Conservation (phyloP, 2,888 invertebrate genomes). For the Galerucella pusilla region DNA sequence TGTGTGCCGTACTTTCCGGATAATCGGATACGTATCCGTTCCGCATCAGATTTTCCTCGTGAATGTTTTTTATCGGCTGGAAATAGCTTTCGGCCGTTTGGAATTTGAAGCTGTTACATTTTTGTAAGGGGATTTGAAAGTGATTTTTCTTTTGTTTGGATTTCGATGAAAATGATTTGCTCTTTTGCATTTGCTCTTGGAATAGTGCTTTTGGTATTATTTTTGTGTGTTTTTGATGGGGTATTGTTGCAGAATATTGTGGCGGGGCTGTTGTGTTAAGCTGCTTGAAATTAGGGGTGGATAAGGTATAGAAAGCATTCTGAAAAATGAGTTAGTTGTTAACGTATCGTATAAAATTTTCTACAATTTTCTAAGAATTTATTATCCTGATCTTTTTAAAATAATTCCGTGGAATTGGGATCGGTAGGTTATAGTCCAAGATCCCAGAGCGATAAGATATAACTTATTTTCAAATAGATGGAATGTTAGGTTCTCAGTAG, state of each 20-base stretch:
- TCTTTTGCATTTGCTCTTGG: conserved; percentile 62
- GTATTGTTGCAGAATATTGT: conserved; percentile 68
- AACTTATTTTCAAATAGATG: no score
- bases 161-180: conserved; percentile 63
- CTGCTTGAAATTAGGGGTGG: conserved; percentile 70
- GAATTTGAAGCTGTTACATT: conserved; percentile 72
- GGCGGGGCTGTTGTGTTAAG: conserved; percentile 67
- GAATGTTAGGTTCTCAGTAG: no score
- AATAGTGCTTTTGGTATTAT: conserved; percentile 63
- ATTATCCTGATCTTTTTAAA: not conserved
- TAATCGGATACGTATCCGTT: conserved; percentile 63
- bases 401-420: not conserved
- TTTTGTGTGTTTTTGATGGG: conserved; percentile 69
- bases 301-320: conserved; percentile 66
- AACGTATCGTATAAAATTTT: conserved; percentile 11
- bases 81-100: conserved; percentile 70
- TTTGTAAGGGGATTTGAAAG: conserved; percentile 74
- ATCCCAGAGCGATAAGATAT: no score
- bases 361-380: conserved; percentile 22
- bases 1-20: conserved; percentile 55
- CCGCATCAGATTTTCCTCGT: conserved; percentile 65
- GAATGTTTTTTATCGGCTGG: conserved; percentile 74
- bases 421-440: not conserved
- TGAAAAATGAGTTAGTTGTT: conserved; percentile 56
- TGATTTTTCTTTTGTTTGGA: conserved; percentile 70